Percentiles rank a stretch among this genome's conserved stretches.
phyloP scores from a whole-genome alignment of 2,113 vertebrate genomes.

The Dasyornis broadbenti region DNA sequence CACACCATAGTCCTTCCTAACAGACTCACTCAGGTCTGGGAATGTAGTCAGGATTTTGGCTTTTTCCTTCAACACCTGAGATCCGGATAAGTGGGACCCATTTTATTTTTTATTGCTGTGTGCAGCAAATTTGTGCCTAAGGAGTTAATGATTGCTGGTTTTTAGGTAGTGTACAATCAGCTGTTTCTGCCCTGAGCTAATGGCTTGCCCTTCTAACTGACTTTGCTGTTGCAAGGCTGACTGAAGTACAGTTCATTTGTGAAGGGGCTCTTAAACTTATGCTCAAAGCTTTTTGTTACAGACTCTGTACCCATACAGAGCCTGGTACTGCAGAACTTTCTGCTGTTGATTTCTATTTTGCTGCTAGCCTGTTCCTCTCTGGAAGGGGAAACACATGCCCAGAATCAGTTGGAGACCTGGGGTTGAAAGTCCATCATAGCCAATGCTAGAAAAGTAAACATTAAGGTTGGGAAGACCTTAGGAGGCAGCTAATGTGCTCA shows the following conservation, averaged over 20 bases:
- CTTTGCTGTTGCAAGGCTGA: not conserved
- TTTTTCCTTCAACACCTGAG: not conserved
- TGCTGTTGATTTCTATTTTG: not conserved
- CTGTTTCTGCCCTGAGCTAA: not conserved
- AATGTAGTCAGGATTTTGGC: not conserved
- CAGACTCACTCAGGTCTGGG: not conserved
- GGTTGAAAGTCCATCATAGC: conserved; percentile 17
- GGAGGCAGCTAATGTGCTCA: not conserved
- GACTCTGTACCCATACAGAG: fast-evolving
- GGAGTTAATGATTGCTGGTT: conserved; percentile 25
- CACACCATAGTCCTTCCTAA: not conserved
- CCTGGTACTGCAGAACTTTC: not conserved
- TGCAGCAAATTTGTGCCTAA: not conserved
- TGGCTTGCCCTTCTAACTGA: not conserved
- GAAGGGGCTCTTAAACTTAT: not conserved
- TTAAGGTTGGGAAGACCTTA: not conserved
- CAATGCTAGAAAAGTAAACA: conserved; percentile 17
- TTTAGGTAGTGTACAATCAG: not conserved
- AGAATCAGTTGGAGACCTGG: not conserved
- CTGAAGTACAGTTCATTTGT: not conserved
- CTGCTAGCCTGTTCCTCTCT: not conserved
- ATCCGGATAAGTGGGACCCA: not conserved
- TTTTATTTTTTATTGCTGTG: not conserved
- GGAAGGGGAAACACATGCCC: not conserved
- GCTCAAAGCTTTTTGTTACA: not conserved